Evolutionary conservation across 2,888 invertebrate species (phyloP).

Genomic region (Noctua fimbriata): DNA sequence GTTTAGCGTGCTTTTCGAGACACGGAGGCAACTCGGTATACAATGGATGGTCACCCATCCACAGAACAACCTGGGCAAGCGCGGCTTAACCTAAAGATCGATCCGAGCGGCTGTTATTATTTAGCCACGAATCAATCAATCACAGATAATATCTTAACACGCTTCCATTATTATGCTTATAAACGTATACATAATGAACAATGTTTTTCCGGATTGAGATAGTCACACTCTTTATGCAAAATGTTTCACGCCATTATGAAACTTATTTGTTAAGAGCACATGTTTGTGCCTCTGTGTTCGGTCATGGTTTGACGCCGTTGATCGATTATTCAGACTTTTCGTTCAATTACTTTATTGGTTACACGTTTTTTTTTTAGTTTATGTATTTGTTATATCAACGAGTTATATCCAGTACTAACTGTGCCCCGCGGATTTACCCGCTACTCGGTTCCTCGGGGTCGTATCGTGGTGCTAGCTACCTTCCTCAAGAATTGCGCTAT

Average conservation of each 20-base stretch:
- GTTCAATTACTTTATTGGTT: neutral
- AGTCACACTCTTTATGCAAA: conserved; percentile 5
- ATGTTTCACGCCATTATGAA: conserved; percentile 14
- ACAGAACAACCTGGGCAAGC: neutral
- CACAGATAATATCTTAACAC: neutral
- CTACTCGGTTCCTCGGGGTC: neutral
- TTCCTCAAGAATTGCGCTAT: too few species aligned
- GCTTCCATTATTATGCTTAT: neutral
- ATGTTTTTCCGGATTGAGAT: conserved; percentile 16
- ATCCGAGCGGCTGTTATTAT: neutral
- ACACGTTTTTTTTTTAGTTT: neutral
- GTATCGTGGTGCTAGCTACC: neutral
- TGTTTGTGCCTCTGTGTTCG: neutral
- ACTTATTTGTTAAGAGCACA: conserved; percentile 5
- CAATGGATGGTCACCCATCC: neutral
- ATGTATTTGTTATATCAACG: neutral
- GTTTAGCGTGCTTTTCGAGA: neutral
- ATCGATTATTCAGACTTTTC: conserved; percentile 22
- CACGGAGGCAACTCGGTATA: neutral
- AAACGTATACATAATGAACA: neutral
- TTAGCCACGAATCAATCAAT: neutral
- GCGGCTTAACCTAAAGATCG: neutral
- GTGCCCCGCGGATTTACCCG: neutral
- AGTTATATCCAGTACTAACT: neutral
- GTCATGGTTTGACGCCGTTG: conserved; percentile 6